These are phyloP conservation scores for Phortica variegata DNA, from an alignment of 1,140 invertebrate species.

Conservation along the genomic window DNA sequence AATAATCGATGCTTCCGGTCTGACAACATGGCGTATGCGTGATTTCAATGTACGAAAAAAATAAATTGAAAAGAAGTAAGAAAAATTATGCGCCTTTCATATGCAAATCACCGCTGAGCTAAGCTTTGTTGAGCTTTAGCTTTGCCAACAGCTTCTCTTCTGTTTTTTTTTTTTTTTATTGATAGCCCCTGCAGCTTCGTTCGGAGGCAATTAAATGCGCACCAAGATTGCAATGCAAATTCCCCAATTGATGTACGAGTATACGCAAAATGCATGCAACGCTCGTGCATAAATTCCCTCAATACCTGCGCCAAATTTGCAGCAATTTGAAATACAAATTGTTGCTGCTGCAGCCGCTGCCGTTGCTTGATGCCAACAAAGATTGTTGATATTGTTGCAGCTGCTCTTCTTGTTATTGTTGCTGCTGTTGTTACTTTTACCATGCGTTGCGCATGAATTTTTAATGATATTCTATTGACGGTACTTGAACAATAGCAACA, in stretches of 20 bases:
- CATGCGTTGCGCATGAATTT: background rate
- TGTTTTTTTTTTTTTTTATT: conserved; percentile 16
- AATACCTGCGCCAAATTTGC: conserved; percentile 26
- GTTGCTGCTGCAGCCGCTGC: conserved; percentile 22
- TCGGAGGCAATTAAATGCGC: conserved; percentile 51
- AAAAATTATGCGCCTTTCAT: conserved; percentile 34
- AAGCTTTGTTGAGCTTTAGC: too few species aligned
- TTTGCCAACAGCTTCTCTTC: too few species aligned
- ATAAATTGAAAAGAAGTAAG: conserved; percentile 29
- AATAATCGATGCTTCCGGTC: conserved; percentile 51
- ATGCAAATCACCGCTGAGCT: conserved; percentile 30
- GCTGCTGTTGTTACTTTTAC: background rate
- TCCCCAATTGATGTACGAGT: too few species aligned
- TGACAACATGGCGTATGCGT: conserved; percentile 1
- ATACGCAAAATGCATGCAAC: too few species aligned
- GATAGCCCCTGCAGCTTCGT: conserved; percentile 37
- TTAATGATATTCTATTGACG: too few species aligned
- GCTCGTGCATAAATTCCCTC: background rate
- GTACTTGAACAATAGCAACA: too few species aligned
- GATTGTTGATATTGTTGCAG: conserved; percentile 14
- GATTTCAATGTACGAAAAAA: background rate
- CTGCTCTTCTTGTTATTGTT: conserved; percentile 5
- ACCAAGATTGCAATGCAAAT: conserved; percentile 16
- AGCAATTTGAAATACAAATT: conserved; percentile 49
- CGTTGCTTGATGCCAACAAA: too few species aligned